Percentiles rank a stretch among this genome's conserved stretches.
Evolutionary conservation across 2,888 invertebrate species (phyloP).

Genomic region (Apantesis nais): DNA sequence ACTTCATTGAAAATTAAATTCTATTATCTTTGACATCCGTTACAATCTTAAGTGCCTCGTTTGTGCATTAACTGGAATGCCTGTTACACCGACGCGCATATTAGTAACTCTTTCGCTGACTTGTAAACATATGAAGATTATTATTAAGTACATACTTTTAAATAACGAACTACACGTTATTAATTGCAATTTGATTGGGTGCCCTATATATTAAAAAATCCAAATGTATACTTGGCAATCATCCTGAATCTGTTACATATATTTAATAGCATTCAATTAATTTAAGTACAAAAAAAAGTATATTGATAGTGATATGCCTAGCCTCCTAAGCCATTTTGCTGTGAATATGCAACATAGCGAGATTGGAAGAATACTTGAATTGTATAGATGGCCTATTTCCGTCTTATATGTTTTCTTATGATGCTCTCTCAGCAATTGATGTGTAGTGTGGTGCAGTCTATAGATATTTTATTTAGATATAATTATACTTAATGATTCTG

Average conservation of each 20-base stretch:
- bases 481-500: no score
- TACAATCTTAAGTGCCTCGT: conserved; percentile 66
- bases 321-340: background rate
- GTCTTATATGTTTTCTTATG: background rate
- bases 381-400: background rate
- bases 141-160: background rate
- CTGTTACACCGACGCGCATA: conserved; percentile 56
- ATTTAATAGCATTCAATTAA: no score
- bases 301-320: no score
- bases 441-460: no score
- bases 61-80: conserved; percentile 55
- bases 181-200: background rate
- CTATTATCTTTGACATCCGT: conserved; percentile 66
- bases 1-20: conserved; percentile 60
- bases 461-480: no score
- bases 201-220: no score
- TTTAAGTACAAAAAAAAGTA: no score
- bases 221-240: no score
- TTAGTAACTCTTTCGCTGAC: background rate
- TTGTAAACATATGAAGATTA: background rate
- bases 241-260: no score
- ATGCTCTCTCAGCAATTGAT: background rate
- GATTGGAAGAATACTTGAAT: background rate
- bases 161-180: background rate
- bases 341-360: background rate